Evolutionary conservation across 2,113 vertebrate species (phyloP).

Genomic region (Phyllostomus hastatus): DNA sequence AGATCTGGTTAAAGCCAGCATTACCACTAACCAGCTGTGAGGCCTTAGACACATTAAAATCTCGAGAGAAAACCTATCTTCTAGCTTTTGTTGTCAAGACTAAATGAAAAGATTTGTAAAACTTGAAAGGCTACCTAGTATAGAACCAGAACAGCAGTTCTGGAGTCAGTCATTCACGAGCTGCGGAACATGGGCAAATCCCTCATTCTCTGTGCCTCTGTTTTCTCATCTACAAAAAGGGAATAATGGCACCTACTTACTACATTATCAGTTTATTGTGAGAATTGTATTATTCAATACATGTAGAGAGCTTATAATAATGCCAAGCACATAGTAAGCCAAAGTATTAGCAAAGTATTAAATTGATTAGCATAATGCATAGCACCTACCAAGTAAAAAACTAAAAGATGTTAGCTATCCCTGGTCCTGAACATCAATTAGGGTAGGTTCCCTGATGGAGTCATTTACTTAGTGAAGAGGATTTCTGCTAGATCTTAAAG

Average conservation of each 20-base stretch:
- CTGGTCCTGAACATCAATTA: background rate
- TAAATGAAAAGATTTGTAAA: background rate
- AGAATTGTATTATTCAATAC: background rate
- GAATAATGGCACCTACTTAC: background rate
- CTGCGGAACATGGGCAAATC: background rate
- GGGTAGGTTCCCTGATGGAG: background rate
- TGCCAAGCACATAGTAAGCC: background rate
- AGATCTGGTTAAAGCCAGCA: background rate
- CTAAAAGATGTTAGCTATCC: background rate
- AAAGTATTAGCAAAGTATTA: conserved; percentile 16
- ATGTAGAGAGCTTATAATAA: background rate
- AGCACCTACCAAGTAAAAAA: background rate
- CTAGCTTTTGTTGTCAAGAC: background rate
- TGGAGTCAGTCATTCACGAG: background rate
- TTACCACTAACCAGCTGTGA: background rate
- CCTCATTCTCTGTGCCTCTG: background rate
- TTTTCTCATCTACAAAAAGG: conserved; percentile 15
- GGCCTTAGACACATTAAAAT: background rate
- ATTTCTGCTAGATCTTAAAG: background rate
- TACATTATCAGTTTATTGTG: background rate
- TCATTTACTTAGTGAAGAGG: background rate
- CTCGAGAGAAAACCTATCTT: conserved; percentile 1
- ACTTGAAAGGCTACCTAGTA: background rate
- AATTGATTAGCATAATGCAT: background rate
- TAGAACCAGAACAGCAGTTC: background rate